Conservation (phyloP, 2,113 vertebrate species). For the Garra rufa region DNA sequence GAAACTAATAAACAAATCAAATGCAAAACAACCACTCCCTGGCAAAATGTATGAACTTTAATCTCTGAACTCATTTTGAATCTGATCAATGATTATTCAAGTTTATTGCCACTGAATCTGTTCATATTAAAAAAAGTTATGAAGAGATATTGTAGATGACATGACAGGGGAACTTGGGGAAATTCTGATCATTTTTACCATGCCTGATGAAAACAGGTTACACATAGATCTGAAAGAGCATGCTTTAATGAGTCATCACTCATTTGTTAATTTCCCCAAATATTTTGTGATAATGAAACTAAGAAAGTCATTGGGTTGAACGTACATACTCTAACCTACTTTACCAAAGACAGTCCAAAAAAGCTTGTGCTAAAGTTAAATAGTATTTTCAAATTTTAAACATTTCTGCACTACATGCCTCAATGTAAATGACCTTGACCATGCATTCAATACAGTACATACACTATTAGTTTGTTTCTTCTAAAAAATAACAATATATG, state of each 20-base stretch:
- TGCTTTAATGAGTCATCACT: neutral
- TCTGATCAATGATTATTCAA: slow-evolving; percentile 7
- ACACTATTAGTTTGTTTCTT: too few species aligned
- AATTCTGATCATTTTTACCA: neutral
- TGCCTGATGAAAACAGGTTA: neutral
- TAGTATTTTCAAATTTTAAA: neutral
- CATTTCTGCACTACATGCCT: neutral
- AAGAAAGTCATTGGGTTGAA: neutral
- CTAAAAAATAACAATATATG: neutral
- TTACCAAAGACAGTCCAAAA: neutral
- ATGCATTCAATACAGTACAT: neutral
- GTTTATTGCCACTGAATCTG: neutral
- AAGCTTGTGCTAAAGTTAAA: too few species aligned
- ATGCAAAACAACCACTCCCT: neutral
- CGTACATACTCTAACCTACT: neutral
- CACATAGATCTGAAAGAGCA: neutral
- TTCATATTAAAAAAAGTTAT: neutral
- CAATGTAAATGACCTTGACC: neutral
- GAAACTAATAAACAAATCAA: neutral
- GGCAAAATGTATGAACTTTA: neutral
- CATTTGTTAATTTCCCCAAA: neutral
- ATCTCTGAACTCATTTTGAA: neutral
- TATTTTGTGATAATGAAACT: neutral
- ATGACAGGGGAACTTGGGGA: neutral
- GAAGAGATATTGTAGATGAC: neutral